Base-by-base conservation (phyloP, 2,797 vertebrate genomes). In the Acridotheres tristis region DNA sequence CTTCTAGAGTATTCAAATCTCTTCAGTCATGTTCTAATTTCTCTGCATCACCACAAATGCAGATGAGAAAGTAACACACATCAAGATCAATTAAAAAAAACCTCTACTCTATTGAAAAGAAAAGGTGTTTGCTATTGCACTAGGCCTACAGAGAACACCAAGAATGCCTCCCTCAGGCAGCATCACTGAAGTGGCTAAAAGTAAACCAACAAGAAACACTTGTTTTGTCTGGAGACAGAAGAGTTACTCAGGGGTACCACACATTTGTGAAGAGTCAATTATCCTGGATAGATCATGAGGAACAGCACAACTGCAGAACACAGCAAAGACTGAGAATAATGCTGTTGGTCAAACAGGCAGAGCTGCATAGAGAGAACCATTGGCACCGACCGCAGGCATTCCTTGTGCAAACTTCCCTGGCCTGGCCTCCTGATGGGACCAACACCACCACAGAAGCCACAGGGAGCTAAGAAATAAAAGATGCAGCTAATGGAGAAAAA, bases 91-190 rank as follows among this genome's bases (percentile, higher is more conserved):
- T 23, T 4, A 32, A 61, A 55, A 81, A 68, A 68, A 4, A 36
- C 34, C 34, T 34, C n/a, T 67, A 13, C 5, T 9, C 7, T 19
- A 27, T 23, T 86, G 17, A 47, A n/a, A 62, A 51, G 16, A 32
- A 63, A 75, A 62, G 13, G 11, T 26, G 6, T 42, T 88, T 50
- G 32, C 32, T 62, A 18, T 7, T 22, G 25, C 40, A 30, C 4
- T 42, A 48, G 26, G 17, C n/a, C 36, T 43, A n/a, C 67, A 62
- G 62, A 85, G 20, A 30, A 18, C 36, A 63, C 8, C 25, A 85
- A 55, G 29, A 77, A 57, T 0, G 0, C 7, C 30, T 62, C 30
- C 23, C 13, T 7, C 0, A 0, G 27, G 18, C 15, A 45, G n/a
- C 45, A 51, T 9, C 48, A n/a, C n/a, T n/a, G 48, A 85, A 82